Conservation (phyloP, 2,113 vertebrate species). For the Salvelinus namaycush region DNA sequence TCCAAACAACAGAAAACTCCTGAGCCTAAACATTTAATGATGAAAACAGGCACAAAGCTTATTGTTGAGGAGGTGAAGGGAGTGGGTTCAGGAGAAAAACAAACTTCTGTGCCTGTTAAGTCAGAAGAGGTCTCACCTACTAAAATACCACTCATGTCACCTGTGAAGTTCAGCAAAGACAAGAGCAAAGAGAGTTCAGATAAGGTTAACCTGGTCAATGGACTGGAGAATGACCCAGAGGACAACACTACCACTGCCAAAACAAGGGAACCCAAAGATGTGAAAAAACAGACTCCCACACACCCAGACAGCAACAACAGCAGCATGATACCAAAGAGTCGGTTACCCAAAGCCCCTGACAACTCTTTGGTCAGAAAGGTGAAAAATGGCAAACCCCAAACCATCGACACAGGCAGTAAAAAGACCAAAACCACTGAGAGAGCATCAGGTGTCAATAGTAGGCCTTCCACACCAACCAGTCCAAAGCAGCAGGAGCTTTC, state of each 20-base stretch:
- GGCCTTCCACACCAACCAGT: slow-evolving; percentile 24
- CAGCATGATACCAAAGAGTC: slow-evolving; percentile 44
- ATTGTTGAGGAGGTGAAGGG: slow-evolving; percentile 47
- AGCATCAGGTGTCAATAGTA: slow-evolving; percentile 29
- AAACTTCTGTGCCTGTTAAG: background rate
- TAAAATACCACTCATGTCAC: slow-evolving; percentile 34
- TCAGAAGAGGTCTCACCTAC: slow-evolving; percentile 44
- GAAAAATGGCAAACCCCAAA: slow-evolving; percentile 27
- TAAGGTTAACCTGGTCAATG: slow-evolving; percentile 40
- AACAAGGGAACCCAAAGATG: background rate
- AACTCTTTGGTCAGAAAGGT: slow-evolving; percentile 44
- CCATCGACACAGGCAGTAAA: slow-evolving; percentile 21
- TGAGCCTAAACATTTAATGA: slow-evolving; percentile 41
- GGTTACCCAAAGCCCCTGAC: slow-evolving; percentile 42
- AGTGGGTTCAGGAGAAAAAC: background rate
- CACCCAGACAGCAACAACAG: slow-evolving; percentile 34
- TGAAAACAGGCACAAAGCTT: slow-evolving; percentile 45
- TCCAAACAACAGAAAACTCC: slow-evolving; percentile 48
- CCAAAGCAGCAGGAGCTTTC: slow-evolving; percentile 34
- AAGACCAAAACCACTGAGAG: slow-evolving; percentile 31
- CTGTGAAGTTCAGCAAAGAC: slow-evolving; percentile 28
- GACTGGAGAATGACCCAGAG: slow-evolving; percentile 25
- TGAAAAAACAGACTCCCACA: slow-evolving; percentile 34
- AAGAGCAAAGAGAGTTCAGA: slow-evolving; percentile 23
- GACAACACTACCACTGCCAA: slow-evolving; percentile 36